Base-by-base conservation (phyloP, 2,797 vertebrate species). In the Helicolenus hilgendorfi region DNA sequence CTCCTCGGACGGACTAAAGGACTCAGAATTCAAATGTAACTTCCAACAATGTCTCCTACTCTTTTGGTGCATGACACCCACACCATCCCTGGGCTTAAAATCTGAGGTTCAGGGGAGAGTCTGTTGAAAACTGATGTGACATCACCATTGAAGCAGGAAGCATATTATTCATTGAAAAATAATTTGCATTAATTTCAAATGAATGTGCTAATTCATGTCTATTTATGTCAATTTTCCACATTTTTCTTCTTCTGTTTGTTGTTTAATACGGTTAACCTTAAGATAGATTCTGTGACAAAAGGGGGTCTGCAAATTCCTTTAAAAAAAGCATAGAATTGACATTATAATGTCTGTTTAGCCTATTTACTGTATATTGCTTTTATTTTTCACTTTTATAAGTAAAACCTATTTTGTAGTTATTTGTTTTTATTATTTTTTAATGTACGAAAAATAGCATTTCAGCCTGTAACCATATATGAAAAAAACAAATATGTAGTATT, bases 1-100 rank as follows among this genome's bases (percentile, higher is more conserved):
- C 72, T 79, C 24, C 45, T 38, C 7, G 1, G 65, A 73, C n/a
- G 20, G n/a, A 72, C 41, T 72, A 4, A 26, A 73, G 36, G 58
- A 83, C 53, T 56, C 36, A 27, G 62, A 73, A 31, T 41, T 69
- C 49, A 76, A 77, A 63, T 31, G 81, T 89, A 85, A 91, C 79
- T 75, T 89, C 65, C 75, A 86, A 24, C 64, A 26, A 27, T 72
- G 63, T 83, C 68, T 81, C 65, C 72, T 56, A 49, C 81, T 83
- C 7, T 76, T 70, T 79, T 27, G 56, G 55, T 65, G 60, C 71
- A 68, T 64, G 70, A 72, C 76, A 89, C 56, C 67, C 36, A 31
- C 76, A 49, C 0, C 0, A 49, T 85, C 78, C 53, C 60, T 45
- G 33, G 18, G 36, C 63, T 72, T 68, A 26, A 69, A 77, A 53